Evolutionary conservation across 1,140 invertebrate species (phyloP), one percentile per base, ranked within the genome.

Genomic region (Zophobas atratus): DNA sequence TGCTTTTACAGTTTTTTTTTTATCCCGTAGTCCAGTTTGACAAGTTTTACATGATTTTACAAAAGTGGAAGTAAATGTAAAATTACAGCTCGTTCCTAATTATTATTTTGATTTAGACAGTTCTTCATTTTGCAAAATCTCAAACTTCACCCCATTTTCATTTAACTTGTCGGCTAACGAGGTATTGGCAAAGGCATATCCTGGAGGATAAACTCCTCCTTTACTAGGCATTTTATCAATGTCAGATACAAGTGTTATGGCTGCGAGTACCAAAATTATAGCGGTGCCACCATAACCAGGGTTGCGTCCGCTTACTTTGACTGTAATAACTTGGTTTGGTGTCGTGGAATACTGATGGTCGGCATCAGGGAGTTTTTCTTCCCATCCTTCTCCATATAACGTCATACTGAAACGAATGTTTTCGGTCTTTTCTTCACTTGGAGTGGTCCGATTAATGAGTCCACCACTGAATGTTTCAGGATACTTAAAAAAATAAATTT

Each of bases 311-410:
- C 20, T 20, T 20, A 20, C 20, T 20, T 20, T 20, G 20, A 20
- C 20, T 20, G 20, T 20, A 20, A 20, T 20, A 20, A 20, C 20
- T 20, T 20, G 20, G 20, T 20, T 20, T 20, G 20, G 20, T 20
- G 20, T 20, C 20, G 20, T 20, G 20, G 20, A 20, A 20, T 20
- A 20, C 20, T 20, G 20, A 81, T 93, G 92, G 0, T 89, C 88
- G 39, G 89, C 86, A 77, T 93, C 90, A 2, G 88, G 79, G 46
- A 92, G 84, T 76, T 92, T 90, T 53, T 92, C 91, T 76, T 90
- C 90, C 94, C 96, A 98, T 0, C 97, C 97, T 57, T 89, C 85
- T 0, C 93, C 95, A 82, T 92, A 87, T 75, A 97, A 89, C 34
- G 89, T 92, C 77, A 96, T 87, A 4, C 87, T 89, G 81, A 96